phyloP scores from a whole-genome alignment of 2,113 vertebrate species.

The Muntiacus muntjak region DNA sequence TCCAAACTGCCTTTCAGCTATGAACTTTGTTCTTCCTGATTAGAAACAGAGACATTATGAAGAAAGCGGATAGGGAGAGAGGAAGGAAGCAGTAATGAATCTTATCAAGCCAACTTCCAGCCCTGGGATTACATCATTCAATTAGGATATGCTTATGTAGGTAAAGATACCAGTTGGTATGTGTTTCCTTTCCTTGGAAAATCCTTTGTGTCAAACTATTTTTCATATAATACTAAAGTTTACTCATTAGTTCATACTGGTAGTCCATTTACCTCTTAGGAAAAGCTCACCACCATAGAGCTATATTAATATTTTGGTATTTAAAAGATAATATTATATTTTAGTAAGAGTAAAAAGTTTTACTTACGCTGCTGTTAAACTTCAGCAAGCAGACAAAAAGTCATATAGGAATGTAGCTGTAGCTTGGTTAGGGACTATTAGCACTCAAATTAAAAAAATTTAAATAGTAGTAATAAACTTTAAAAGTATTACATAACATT shows the following conservation, averaged over 20 bases:
- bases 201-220: neutral
- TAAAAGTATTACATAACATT: neutral
- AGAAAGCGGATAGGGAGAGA: neutral
- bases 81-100: conserved; percentile 1
- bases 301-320: neutral
- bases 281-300: neutral
- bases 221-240: neutral
- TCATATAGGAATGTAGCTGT: neutral
- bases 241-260: neutral
- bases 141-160: neutral
- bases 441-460: neutral
- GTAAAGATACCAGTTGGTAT: neutral
- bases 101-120: neutral
- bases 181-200: neutral
- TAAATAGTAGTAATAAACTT: neutral
- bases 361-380: neutral
- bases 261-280: neutral
- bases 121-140: neutral
- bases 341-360: neutral
- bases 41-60: neutral
- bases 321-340: neutral
- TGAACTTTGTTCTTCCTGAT: neutral
- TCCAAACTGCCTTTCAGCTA: neutral
- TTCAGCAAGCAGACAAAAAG: neutral
- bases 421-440: neutral